Evolutionary conservation across 2,797 vertebrate genomes (phyloP).

Genomic region (Buceros bicornis): DNA sequence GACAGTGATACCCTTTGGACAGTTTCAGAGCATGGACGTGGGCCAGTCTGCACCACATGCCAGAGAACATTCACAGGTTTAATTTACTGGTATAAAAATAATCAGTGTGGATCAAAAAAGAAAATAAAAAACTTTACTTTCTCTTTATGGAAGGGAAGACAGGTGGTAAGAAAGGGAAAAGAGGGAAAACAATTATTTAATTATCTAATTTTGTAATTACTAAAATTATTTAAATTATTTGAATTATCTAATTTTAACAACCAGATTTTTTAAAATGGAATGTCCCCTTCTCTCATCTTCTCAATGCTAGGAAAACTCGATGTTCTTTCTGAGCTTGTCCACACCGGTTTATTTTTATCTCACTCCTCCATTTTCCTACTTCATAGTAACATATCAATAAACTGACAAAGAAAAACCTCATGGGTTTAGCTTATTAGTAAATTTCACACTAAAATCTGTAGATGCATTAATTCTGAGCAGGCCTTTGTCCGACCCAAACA

Average conservation of each 20-base stretch:
- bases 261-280: not conserved
- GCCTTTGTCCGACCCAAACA: not conserved
- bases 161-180: not conserved
- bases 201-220: not conserved
- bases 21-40: not conserved
- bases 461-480: not conserved
- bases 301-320: not conserved
- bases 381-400: not conserved
- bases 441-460: not conserved
- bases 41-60: not conserved
- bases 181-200: not conserved
- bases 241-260: not conserved
- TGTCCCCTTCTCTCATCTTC: not conserved
- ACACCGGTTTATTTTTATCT: not conserved
- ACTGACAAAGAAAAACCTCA: not conserved
- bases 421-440: not conserved
- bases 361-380: not conserved
- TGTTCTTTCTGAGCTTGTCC: not conserved
- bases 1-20: not conserved
- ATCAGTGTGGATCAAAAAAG: not conserved
- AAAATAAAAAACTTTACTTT: not conserved
- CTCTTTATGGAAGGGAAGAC: not conserved
- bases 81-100: not conserved
- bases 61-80: not conserved
- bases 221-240: too few relatives aligned